Percentiles rank a stretch among this genome's conserved stretches.
Evolutionary conservation across 2,113 vertebrate genomes (phyloP).

Genomic region (Garra rufa): DNA sequence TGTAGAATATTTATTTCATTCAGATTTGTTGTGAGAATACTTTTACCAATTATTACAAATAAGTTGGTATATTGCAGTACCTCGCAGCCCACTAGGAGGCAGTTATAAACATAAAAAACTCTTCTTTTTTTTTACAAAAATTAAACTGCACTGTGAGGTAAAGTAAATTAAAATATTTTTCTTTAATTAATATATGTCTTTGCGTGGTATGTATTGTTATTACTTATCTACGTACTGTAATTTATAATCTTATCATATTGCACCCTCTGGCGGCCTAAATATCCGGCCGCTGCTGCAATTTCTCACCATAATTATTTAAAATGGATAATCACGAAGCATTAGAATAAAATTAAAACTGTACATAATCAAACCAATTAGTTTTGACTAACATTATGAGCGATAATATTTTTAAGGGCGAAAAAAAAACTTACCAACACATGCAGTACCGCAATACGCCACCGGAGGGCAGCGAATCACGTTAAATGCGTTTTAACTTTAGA

Average conservation of each 20-base stretch:
- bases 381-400: not conserved
- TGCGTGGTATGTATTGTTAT: not conserved
- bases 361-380: not conserved
- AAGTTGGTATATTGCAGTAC: not conserved
- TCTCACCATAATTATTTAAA: not conserved
- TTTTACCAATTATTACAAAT: not conserved
- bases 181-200: not conserved
- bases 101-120: not conserved
- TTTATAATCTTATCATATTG: too few relatives aligned
- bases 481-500: too few relatives aligned
- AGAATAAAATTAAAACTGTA: too few relatives aligned
- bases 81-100: not conserved
- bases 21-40: too few relatives aligned
- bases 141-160: too few relatives aligned
- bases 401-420: not conserved
- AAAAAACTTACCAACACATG: not conserved
- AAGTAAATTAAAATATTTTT: too few relatives aligned
- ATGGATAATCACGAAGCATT: too few relatives aligned
- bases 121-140: too few relatives aligned
- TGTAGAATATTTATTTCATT: too few relatives aligned
- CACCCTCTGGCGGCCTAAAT: not conserved
- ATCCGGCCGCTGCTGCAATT: not conserved
- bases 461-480: too few relatives aligned
- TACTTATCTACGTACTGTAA: too few relatives aligned
- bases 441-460: too few relatives aligned